Evolutionary conservation across 2,888 invertebrate genomes (phyloP), one percentile per base, ranked within the genome.

Genomic region (Polyommatus iphigenia): DNA sequence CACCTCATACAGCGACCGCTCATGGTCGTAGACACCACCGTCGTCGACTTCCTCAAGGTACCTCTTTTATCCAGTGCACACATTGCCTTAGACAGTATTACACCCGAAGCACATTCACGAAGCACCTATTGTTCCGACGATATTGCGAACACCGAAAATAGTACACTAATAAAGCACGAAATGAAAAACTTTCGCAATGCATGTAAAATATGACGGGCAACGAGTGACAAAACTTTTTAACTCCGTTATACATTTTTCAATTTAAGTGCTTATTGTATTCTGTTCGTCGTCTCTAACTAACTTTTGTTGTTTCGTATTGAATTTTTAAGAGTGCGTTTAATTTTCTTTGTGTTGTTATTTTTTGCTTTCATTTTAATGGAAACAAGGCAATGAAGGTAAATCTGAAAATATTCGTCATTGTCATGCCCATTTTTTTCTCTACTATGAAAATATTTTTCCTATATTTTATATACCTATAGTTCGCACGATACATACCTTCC

Each of bases 1-100:
- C 99, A 99, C 91, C 95, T 99, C 81, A 98, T 99, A 83, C 97
- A 98, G 85, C 96, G 97, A 81, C 98, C 98, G 0, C 94, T 99
- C 20, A 98, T 98, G 97, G 96, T 98, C 79, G 97, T 98, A 77
- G 98, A 98, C 85, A 97, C 97, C n/a, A 97, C 97, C 4, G 96
- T 98, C 81, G 96, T 96, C 82, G 96, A 98, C 88, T 97, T 98
- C 86, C 94, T 98, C 79, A 96, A 97, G 97, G 98, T 98, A 84
- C 85, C 86, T 13, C 24, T 71, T 54, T 78, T 73, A 15, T 77
- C 41, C 15, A 36, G 46, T 73, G 6, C 18, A 36, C 3, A 36
- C 29, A 50, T 54, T 3, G 46, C 18, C n/a, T 71, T 57, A 71
- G 50, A 8, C 10, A 36, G 57, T 18, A n/a, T 71, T n/a, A 41